These are phyloP conservation scores for Xiphorhynchus elegans DNA, from an alignment of 2,113 vertebrate species.

Conservation along the genomic window DNA sequence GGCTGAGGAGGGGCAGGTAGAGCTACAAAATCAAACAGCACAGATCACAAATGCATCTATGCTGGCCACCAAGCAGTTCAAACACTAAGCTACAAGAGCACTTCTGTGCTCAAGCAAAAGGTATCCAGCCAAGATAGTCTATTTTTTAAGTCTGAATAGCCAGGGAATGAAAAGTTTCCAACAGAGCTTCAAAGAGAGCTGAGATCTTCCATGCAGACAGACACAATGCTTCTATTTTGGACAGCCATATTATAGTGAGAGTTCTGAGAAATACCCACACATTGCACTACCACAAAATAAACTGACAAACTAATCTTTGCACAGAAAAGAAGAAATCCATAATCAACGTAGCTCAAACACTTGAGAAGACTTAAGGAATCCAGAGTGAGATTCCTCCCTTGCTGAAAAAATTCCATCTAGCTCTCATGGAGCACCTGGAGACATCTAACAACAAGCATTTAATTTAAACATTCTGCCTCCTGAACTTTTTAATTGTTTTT, in stretches of 20 bases:
- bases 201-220: constrained; percentile 24
- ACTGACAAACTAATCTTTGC: neutral
- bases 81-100: constrained; percentile 30
- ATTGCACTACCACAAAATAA: neutral
- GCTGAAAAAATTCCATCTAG: neutral
- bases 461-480: neutral
- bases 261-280: neutral
- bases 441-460: neutral
- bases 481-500: neutral
- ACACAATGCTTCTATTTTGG: constrained; percentile 64
- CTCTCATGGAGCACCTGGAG: neutral
- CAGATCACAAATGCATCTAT: neutral
- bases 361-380: neutral
- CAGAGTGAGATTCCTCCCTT: neutral
- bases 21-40: constrained; percentile 36
- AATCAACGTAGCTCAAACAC: neutral
- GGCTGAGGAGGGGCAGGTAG: neutral
- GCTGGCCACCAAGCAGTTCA: neutral
- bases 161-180: constrained; percentile 55
- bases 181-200: constrained; percentile 9
- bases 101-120: constrained; percentile 22
- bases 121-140: constrained; percentile 36
- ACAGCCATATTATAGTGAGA: neutral
- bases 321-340: neutral
- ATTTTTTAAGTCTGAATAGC: constrained; percentile 57